These are phyloP conservation scores for Cyrtonyx montezumae DNA, from an alignment of 2,113 vertebrate species.

Conservation along the genomic window DNA sequence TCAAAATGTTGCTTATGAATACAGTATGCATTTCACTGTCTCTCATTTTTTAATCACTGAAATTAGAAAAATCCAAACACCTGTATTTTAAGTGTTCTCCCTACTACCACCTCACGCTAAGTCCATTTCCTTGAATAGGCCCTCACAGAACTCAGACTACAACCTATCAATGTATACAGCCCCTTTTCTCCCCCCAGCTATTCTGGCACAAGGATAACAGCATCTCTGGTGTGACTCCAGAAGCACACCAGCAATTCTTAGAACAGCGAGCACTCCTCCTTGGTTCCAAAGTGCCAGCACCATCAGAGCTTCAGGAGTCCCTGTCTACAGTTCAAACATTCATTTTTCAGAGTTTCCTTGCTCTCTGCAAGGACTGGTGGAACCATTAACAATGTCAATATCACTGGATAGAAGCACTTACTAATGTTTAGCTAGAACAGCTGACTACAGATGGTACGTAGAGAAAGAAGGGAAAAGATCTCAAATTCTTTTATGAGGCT, in stretches of 20 bases:
- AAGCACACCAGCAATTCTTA: background rate
- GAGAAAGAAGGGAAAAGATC: background rate
- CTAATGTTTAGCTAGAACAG: background rate
- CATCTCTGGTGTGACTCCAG: background rate
- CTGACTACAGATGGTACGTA: background rate
- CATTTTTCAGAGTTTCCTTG: background rate
- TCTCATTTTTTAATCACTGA: background rate
- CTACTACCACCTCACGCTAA: background rate
- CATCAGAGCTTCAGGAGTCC: background rate
- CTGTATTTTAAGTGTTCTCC: background rate
- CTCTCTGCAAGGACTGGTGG: background rate
- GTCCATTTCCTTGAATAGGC: background rate
- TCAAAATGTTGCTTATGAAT: background rate
- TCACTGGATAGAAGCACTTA: background rate
- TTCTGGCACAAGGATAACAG: background rate
- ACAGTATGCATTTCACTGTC: background rate
- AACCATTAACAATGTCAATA: background rate
- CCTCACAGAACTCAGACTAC: background rate
- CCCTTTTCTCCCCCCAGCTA: background rate
- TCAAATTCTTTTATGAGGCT: background rate
- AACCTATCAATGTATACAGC: background rate
- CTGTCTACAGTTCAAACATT: background rate
- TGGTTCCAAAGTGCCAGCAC: background rate
- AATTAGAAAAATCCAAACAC: background rate
- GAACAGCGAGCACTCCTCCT: background rate